Base-by-base conservation (phyloP, 2,113 vertebrate genomes). In the Tamias sibiricus region DNA sequence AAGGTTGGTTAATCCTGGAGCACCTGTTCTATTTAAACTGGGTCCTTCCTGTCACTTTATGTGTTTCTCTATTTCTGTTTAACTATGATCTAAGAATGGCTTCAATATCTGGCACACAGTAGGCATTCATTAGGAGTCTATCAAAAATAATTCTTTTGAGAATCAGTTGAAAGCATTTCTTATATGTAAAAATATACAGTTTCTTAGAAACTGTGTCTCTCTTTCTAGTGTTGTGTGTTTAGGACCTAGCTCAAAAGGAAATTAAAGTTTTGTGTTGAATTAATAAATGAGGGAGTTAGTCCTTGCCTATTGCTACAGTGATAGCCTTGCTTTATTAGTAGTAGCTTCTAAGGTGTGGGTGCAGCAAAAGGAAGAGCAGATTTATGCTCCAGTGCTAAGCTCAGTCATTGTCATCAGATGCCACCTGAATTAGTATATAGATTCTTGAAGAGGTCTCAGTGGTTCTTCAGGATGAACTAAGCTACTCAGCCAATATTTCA, bases 111-210 rank as follows among this genome's bases (percentile, higher is more conserved):
- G 30, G 11, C 17, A 42, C 35, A 79, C 11, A 54, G 35, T 40
- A 79, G 24, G 20, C 57, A 64, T 57, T 59, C 8, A 62, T 52
- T 66, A 71, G 20, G 35, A 54, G 77, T 87, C 82, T 64, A 49
- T 2, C 22, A 47, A 91, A 90, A 91, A 49, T 14, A 47, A 81
- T 79, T 94, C 13, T 95, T 93, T 59, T 77, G 52, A 90, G n/a
- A 79, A 7, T 82, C 32, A 80, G 4, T 11, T 35, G 76, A 87
- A 3, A 90, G 64, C 20, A 90, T 66, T 68, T 75, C 24, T 83
- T 83, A 26, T 77, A 52, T 16, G 49, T 14, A 69, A 69, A 90
- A 87, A 69, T 22, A 81, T 22, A 62, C 17, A 42, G 35, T 84
- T 92, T 71, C 9, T 30, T 88, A 54, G 59, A 91, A 91, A 85